Evolutionary conservation across 2,888 invertebrate species (phyloP), one percentile per base, ranked within the genome.

Genomic region (Drosophila macrospina): DNA sequence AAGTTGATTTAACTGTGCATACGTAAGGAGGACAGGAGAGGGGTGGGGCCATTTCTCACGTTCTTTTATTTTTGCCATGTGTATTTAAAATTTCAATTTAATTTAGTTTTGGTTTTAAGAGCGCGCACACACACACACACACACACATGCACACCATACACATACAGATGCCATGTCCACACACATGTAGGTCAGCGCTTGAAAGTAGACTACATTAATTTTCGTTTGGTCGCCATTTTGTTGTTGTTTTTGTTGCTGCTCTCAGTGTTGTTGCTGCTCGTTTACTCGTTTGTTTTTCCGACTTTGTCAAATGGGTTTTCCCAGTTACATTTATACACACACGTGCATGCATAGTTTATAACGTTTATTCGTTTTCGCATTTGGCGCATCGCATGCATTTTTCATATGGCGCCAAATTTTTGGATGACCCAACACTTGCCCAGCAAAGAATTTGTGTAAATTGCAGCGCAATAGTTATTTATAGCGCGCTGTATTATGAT

Each of bases 71-170:
- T 11, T 66, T 55, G 54, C 57, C 42, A 45, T 86, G 78, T 83
- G 84, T 88, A 70, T 80, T 80, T 86, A 77, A 89, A 87, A 89
- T 89, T 85, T 89, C 85, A 85, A 89, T 85, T 85, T 89, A 85
- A 85, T 85, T 89, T 89, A 87, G 85, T 89, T 85, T 85, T 74
- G 77, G 86, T 87, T 87, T 86, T 79, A 81, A 85, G 61, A 75
- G 86, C 70, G 77, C 79, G 59, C 45, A 48, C 63, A 62, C 59
- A 51, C 62, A 60, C 41, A 45, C 48, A 24, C 42, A 56, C 42
- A 47, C 10, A 51, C 51, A 24, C 28, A 28, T n/a, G n/a, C n/a
- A n/a, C n/a, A n/a, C n/a, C 48, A 10, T 34, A 32, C 36, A 56
- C 26, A 30, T 37, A 13, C 26, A 30, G 32, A 36, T 24, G 20